These are phyloP conservation scores for Hirtodrosophila cameraria DNA, from an alignment of 2,888 invertebrate species.

Conservation along the genomic window DNA sequence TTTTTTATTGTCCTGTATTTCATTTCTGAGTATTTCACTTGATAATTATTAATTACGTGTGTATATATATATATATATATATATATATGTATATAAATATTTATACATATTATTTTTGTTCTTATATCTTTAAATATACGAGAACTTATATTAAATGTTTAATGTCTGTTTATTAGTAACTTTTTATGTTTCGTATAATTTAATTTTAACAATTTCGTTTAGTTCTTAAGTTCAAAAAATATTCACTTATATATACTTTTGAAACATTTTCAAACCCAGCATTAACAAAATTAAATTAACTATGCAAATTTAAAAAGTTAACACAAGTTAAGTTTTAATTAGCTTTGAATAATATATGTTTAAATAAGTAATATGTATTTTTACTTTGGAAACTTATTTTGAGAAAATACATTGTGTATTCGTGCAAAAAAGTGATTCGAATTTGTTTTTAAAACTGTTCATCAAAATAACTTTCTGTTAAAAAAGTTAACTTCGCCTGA, in stretches of 20 bases:
- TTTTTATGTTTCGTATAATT: conserved; percentile 12
- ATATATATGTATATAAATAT: conserved; percentile 19
- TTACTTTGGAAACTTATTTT: too few relatives aligned
- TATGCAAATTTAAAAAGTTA: background rate
- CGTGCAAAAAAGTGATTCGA: too few relatives aligned
- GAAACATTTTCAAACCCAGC: background rate
- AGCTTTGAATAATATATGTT: too few relatives aligned
- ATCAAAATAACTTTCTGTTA: too few relatives aligned
- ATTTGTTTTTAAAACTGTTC: too few relatives aligned
- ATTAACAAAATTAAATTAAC: too few relatives aligned
- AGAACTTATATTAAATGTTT: conserved; percentile 19
- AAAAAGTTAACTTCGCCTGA: too few relatives aligned
- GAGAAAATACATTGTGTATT: too few relatives aligned
- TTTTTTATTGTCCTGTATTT: conserved; percentile 69
- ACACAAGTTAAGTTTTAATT: background rate
- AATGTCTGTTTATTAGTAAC: conserved; percentile 29
- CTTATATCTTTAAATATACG: conserved; percentile 16
- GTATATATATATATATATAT: conserved; percentile 20
- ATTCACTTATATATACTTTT: background rate
- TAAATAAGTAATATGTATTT: too few relatives aligned
- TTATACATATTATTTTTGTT: conserved; percentile 1
- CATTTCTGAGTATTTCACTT: conserved; percentile 65
- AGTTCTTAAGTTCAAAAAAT: conserved; percentile 7
- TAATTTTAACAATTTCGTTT: conserved; percentile 1
- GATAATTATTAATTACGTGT: conserved; percentile 40